These are phyloP conservation scores for Nannobrachium achirus DNA, from an alignment of 2,113 vertebrate species.

Conservation along the genomic window DNA sequence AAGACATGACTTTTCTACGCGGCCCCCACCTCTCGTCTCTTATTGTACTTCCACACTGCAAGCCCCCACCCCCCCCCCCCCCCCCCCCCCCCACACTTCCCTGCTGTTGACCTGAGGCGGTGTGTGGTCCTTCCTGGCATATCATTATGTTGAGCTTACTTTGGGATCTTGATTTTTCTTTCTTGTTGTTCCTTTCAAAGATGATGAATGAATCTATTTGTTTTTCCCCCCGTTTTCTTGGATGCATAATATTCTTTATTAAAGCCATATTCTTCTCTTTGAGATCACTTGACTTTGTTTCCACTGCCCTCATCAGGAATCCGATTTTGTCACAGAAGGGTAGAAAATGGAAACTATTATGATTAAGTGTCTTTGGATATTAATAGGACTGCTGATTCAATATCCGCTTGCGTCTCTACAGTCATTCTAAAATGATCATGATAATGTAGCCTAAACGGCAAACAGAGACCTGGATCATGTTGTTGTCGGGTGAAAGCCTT, in stretches of 20 bases:
- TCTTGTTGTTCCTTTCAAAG: background rate
- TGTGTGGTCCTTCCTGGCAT: conserved; percentile 81
- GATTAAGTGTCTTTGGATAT: background rate
- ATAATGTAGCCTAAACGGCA: too few relatives aligned
- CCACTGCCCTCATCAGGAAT: conserved; percentile 12
- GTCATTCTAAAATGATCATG: background rate
- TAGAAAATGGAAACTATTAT: background rate
- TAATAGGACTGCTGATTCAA: background rate
- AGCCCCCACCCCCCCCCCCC: too few relatives aligned
- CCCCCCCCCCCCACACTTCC: too few relatives aligned
- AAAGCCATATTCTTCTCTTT: conserved; percentile 79
- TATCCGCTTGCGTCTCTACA: background rate
- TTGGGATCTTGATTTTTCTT: conserved; percentile 42
- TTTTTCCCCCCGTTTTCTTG: conserved; percentile 72
- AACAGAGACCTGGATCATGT: background rate
- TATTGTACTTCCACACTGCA: conserved; percentile 81
- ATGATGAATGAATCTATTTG: conserved; percentile 11
- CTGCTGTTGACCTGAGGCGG: conserved; percentile 81
- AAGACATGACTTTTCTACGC: conserved; percentile 54
- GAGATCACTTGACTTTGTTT: conserved; percentile 39
- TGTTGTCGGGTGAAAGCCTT: too few relatives aligned
- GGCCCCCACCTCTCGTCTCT: conserved; percentile 80
- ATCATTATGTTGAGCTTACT: conserved; percentile 68
- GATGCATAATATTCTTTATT: conserved; percentile 79
- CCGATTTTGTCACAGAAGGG: conserved; percentile 24